phyloP scores from a whole-genome alignment of 2,888 invertebrate species.

The Amblyjoppa proteus region DNA sequence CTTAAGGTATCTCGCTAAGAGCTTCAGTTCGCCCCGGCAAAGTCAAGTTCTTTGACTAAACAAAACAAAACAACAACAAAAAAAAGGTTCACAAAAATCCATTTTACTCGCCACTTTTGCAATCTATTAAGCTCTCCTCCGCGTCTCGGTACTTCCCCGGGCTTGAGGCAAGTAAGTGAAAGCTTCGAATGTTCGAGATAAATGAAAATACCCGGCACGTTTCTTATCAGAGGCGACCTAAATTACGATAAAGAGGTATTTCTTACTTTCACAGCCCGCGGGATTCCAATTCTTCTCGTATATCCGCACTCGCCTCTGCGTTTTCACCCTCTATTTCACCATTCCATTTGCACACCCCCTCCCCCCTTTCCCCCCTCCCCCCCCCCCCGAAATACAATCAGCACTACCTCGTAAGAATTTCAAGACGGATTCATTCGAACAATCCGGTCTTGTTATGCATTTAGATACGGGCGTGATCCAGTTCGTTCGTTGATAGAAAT shows the following conservation, averaged over 20 bases:
- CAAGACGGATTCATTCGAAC: constrained; percentile 54
- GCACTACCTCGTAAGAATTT: constrained; percentile 71
- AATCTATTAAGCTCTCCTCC: constrained; percentile 41
- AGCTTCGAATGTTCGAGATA: constrained; percentile 66
- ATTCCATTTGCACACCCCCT: constrained; percentile 12
- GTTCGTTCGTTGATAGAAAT: constrained; percentile 12
- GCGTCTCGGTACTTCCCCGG: constrained; percentile 58
- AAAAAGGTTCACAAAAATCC: constrained; percentile 3
- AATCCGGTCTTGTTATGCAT: constrained; percentile 45
- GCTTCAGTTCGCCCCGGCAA: neutral
- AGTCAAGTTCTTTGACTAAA: constrained; percentile 23
- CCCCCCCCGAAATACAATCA: constrained; percentile 66
- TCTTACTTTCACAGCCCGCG: constrained; percentile 62
- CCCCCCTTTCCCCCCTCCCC: constrained; percentile 16
- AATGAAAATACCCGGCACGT: constrained; percentile 73
- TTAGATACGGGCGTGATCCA: constrained; percentile 16
- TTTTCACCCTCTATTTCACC: constrained; percentile 41
- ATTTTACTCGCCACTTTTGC: constrained; percentile 14
- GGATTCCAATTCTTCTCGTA: constrained; percentile 36
- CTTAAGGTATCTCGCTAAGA: neutral
- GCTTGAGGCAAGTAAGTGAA: constrained; percentile 67
- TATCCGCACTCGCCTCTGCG: constrained; percentile 38
- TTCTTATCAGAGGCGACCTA: constrained; percentile 76
- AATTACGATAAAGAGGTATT: constrained; percentile 74
- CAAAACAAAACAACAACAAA: neutral